A percentile compares a stretch with the other conserved stretches of the same genome.
phyloP scores from a whole-genome alignment of 2,888 invertebrate genomes.

The Cataglyphis altisquamis region DNA sequence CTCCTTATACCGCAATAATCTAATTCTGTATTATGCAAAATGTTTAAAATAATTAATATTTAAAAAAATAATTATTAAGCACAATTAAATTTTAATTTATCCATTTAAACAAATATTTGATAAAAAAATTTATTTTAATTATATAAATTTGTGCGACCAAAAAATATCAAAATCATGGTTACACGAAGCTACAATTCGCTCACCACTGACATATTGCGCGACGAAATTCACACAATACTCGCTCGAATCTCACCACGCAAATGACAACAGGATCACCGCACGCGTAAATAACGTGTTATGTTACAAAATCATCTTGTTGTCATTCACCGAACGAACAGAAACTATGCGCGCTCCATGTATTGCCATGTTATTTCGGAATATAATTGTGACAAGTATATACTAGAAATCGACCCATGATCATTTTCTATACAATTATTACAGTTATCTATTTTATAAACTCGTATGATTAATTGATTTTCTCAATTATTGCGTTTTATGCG shows the following conservation, averaged over 20 bases:
- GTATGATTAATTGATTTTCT: not conserved
- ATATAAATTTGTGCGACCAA: not conserved
- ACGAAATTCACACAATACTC: not conserved
- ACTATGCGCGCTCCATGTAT: not conserved
- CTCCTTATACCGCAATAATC: not conserved
- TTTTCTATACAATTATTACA: not conserved
- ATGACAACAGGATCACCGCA: not conserved
- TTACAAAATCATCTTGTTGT: constrained; percentile 1
- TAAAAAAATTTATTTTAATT: not conserved
- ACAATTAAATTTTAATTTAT: not conserved
- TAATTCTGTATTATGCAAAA: not conserved
- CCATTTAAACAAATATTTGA: not conserved
- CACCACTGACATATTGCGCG: not conserved
- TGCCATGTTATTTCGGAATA: not conserved
- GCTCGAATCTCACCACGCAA: not conserved
- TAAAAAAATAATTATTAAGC: not conserved
- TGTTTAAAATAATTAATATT: not conserved
- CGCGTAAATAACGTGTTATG: not conserved
- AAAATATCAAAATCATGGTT: not conserved
- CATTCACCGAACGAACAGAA: not conserved
- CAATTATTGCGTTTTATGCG: not conserved
- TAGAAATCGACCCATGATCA: not conserved
- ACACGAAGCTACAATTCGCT: not conserved
- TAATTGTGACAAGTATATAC: not conserved
- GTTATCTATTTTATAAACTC: not conserved